Evolutionary conservation across 2,797 vertebrate genomes (phyloP).

Genomic region (Dryobates pubescens): DNA sequence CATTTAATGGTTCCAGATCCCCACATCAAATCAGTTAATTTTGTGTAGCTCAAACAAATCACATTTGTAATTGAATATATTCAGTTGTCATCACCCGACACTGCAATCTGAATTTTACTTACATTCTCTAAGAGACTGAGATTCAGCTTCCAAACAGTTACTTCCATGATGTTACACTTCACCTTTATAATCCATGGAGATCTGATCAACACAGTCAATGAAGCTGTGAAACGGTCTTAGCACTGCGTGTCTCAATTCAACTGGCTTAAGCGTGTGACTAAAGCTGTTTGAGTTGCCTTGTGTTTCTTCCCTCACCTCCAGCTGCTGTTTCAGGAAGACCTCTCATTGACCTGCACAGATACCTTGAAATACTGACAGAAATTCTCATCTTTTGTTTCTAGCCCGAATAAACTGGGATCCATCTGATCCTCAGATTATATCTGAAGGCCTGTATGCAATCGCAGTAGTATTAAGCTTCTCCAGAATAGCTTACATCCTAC

Average conservation of each 20-base stretch:
- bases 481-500: constrained; percentile 96
- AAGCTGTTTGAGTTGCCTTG: background rate
- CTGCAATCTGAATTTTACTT: background rate
- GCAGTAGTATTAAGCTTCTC: constrained; percentile 98
- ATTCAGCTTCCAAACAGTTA: background rate
- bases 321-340: background rate
- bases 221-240: background rate
- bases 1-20: background rate
- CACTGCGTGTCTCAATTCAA: background rate
- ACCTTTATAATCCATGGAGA: background rate
- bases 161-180: background rate
- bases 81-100: background rate
- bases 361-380: constrained; percentile 30
- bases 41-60: background rate
- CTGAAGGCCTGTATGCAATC: constrained; percentile 95
- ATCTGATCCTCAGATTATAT: constrained; percentile 95
- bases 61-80: background rate
- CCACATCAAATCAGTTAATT: background rate
- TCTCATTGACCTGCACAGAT: background rate
- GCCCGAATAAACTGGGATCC: constrained; percentile 94
- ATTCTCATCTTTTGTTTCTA: constrained; percentile 76
- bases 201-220: background rate
- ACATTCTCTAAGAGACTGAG: background rate
- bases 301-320: background rate
- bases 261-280: background rate